A percentile compares a stretch with the other conserved stretches of the same genome.
Evolutionary conservation across 2,113 vertebrate species (phyloP).

Genomic region (Dicerorhinus sumatrensis): DNA sequence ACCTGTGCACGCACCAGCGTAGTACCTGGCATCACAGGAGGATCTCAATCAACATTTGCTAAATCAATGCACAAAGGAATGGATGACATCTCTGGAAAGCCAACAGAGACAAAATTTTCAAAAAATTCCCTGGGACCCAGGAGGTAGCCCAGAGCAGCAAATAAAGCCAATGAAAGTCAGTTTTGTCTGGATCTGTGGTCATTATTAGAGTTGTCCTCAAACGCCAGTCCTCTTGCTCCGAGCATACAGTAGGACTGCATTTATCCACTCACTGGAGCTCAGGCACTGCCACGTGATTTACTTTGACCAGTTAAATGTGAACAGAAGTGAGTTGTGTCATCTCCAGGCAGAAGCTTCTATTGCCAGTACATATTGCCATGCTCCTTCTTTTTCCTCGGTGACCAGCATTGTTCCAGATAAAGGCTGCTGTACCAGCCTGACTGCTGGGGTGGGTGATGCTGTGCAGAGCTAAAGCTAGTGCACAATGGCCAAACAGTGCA

Average conservation of each 20-base stretch:
- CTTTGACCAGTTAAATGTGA: not conserved
- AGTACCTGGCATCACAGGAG: not conserved
- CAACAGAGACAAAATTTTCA: not conserved
- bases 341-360: not conserved
- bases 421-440: not conserved
- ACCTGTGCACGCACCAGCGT: not conserved
- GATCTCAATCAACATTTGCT: not conserved
- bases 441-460: not conserved
- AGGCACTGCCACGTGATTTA: not conserved
- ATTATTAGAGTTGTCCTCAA: not conserved
- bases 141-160: not conserved
- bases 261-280: not conserved
- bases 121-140: not conserved
- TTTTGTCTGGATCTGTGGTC: not conserved
- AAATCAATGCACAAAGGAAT: not conserved
- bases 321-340: not conserved
- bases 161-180: not conserved
- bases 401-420: not conserved
- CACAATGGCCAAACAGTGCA: fast-evolving
- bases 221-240: not conserved
- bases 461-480: not conserved
- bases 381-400: not conserved
- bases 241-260: not conserved
- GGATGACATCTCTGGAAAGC: not conserved
- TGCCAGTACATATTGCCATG: not conserved